Evolutionary conservation across 1,140 invertebrate species (phyloP).

Genomic region (Zaprionus ornatus): DNA sequence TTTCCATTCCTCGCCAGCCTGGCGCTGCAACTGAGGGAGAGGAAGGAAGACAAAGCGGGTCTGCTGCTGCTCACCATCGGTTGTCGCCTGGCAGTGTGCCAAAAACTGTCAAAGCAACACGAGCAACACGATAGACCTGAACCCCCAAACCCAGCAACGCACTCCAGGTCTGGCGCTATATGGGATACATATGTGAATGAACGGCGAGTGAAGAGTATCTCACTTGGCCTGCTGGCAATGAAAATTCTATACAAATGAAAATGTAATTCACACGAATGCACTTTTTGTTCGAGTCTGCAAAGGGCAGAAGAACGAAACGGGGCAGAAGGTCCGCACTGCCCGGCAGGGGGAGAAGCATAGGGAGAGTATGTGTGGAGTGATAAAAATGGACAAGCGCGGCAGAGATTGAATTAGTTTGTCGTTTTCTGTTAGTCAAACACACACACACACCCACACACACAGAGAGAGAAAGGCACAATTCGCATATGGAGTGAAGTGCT

Average conservation of each 20-base stretch:
- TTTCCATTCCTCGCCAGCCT: slow-evolving; percentile 64
- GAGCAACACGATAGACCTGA: slow-evolving; percentile 45
- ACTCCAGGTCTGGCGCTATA: background rate
- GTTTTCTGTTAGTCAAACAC: slow-evolving; percentile 41
- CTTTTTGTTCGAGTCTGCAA: slow-evolving; percentile 46
- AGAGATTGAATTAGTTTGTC: slow-evolving; percentile 81
- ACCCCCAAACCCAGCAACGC: background rate
- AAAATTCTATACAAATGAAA: slow-evolving; percentile 81
- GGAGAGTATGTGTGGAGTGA: slow-evolving; percentile 32
- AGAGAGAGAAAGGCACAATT: background rate
- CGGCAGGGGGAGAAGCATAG: background rate
- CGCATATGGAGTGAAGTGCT: slow-evolving; percentile 35
- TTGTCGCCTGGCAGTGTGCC: slow-evolving; percentile 63
- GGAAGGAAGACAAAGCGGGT: no score
- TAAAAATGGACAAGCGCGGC: slow-evolving; percentile 68
- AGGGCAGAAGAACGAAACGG: slow-evolving; percentile 7
- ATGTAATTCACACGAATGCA: slow-evolving; percentile 79
- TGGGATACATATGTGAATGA: slow-evolving; percentile 60
- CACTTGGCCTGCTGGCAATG: slow-evolving; percentile 54
- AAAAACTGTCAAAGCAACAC: slow-evolving; percentile 81
- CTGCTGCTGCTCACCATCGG: slow-evolving; percentile 42
- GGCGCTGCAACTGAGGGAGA: background rate
- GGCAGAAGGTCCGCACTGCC: no score
- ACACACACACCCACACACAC: background rate
- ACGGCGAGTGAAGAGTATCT: slow-evolving; percentile 37